Conservation (phyloP, 2,797 vertebrate species). For the Gallirallus australis region DNA sequence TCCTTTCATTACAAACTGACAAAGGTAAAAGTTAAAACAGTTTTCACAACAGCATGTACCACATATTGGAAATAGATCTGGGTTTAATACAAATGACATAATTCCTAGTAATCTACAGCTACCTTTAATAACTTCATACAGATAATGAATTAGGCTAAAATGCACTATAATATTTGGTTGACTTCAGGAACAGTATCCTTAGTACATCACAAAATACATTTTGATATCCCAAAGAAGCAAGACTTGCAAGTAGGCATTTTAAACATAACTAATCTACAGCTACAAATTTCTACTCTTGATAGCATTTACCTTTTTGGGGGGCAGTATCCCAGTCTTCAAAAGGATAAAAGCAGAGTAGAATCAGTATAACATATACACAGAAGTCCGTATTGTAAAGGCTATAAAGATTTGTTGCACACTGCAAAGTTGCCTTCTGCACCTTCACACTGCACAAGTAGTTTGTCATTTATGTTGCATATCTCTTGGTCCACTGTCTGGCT, state of each 20-base stretch:
- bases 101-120: slow-evolving; percentile 91
- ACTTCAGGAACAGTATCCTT: slow-evolving; percentile 94
- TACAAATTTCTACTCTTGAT: slow-evolving; percentile 91
- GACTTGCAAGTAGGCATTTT: slow-evolving; percentile 94
- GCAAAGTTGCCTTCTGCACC: slow-evolving; percentile 87
- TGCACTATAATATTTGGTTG: slow-evolving; percentile 96
- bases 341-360: slow-evolving; percentile 91
- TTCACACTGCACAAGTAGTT: slow-evolving; percentile 82
- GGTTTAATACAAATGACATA: slow-evolving; percentile 93
- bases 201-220: slow-evolving; percentile 97
- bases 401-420: slow-evolving; percentile 91
- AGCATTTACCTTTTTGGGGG: slow-evolving; percentile 87
- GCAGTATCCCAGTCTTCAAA: slow-evolving; percentile 87
- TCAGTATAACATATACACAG: slow-evolving; percentile 93
- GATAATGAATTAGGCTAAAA: slow-evolving; percentile 95
- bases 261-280: slow-evolving; percentile 95
- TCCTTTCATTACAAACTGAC: slow-evolving; percentile 94
- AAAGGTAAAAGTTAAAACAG: slow-evolving; percentile 91
- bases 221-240: slow-evolving; percentile 97
- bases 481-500: slow-evolving; percentile 96
- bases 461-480: slow-evolving; percentile 90
- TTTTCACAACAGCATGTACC: slow-evolving; percentile 93
- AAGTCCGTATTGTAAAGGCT: slow-evolving; percentile 96
- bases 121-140: slow-evolving; percentile 92
- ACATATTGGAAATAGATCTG: slow-evolving; percentile 91